phyloP scores from a whole-genome alignment of 30 jellyfish, hydroid and myxozoan species.

The Hydractinia echinata region DNA sequence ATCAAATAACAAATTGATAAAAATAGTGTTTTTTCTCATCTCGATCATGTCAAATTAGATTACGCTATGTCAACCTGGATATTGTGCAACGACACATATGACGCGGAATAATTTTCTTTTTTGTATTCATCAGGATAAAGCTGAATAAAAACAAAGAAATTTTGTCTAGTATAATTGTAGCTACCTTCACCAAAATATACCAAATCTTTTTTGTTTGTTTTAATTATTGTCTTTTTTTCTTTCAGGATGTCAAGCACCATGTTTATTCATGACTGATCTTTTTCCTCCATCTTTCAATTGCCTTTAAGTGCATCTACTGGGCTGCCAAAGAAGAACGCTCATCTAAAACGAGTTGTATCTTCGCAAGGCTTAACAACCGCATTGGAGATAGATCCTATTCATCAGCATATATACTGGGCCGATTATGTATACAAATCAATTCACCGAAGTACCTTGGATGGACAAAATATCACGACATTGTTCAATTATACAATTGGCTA shows the following conservation, averaged over 20 bases:
- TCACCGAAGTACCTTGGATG: conserved; percentile 3
- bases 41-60: too few species aligned
- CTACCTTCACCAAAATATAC: too few species aligned
- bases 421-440: conserved; percentile 1
- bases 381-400: conserved; percentile 15
- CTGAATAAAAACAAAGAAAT: too few species aligned
- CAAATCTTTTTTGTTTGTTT: too few species aligned
- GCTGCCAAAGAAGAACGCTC: background rate
- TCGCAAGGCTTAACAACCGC: conserved; percentile 11
- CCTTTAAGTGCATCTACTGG: conserved; percentile 6
- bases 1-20: too few species aligned
- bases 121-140: too few species aligned
- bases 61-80: too few species aligned
- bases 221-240: too few species aligned
- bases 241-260: conserved; percentile 10
- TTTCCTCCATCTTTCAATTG: background rate
- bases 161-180: too few species aligned
- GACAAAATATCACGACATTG: conserved; percentile 16
- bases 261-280: background rate
- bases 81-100: too few species aligned
- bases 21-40: too few species aligned
- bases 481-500: conserved; percentile 55
- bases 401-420: conserved; percentile 24
- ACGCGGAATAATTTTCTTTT: too few species aligned
- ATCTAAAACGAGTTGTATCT: background rate